Evolutionary conservation across 92 coral and sea anemone species (phyloP).

Genomic region (Zoanthus solanderi): DNA sequence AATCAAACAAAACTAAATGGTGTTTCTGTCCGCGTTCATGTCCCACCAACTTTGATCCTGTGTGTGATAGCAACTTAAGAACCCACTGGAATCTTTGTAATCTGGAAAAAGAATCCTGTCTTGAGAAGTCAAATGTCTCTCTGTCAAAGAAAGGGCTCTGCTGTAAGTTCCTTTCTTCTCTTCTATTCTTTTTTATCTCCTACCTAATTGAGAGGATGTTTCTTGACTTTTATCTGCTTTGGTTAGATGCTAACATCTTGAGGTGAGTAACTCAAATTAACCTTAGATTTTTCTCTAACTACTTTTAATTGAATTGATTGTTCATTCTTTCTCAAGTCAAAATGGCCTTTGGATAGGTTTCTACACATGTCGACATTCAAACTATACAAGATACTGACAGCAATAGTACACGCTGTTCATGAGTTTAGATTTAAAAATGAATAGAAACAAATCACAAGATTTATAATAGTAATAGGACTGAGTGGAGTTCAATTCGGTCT

Average conservation of each 20-base stretch:
- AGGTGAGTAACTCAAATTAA: neutral
- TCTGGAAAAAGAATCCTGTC: conserved; percentile 80
- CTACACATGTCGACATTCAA: too few species aligned
- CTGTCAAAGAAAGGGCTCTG: conserved; percentile 76
- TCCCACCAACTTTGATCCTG: conserved; percentile 59
- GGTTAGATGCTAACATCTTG: neutral
- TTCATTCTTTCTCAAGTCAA: too few species aligned
- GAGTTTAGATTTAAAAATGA: too few species aligned
- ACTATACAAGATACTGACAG: too few species aligned
- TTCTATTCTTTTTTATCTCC: neutral
- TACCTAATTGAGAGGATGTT: neutral
- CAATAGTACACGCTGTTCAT: too few species aligned
- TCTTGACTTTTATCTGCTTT: neutral
- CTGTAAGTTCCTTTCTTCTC: conserved; percentile 67
- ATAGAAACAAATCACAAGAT: too few species aligned
- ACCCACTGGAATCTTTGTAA: conserved; percentile 80
- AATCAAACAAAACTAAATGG: neutral
- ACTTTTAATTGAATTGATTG: neutral
- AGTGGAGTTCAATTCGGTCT: too few species aligned
- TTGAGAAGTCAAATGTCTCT: conserved; percentile 56
- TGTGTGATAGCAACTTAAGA: conserved; percentile 83
- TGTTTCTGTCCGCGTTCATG: conserved; percentile 52
- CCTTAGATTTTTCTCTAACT: neutral
- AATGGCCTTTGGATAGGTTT: too few species aligned
- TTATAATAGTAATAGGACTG: too few species aligned